A percentile compares a stretch with the other conserved stretches of the same genome.
phyloP scores from a whole-genome alignment of 2,888 invertebrate species.

The Keiferia lycopersicella region DNA sequence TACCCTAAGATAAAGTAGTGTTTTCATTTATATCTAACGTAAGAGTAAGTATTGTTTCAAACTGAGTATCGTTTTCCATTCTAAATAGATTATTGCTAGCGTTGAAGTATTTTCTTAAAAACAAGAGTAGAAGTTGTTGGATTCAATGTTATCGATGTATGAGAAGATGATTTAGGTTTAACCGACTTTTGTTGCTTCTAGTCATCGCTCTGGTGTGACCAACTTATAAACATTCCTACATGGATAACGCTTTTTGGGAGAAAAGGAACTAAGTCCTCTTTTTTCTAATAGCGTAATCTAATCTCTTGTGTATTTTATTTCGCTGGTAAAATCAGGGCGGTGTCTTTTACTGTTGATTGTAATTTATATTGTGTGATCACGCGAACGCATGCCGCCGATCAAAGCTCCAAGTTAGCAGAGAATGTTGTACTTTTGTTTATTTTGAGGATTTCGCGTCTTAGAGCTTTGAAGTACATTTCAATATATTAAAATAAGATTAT shows the following conservation, averaged over 20 bases:
- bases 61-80: conserved; percentile 32
- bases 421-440: not conserved
- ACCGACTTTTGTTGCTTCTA: conserved; percentile 9
- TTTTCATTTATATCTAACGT: conserved; percentile 45
- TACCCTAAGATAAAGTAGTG: conserved; percentile 46
- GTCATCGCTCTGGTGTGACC: not conserved
- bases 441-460: not conserved
- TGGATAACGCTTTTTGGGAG: not conserved
- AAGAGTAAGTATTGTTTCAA: conserved; percentile 33
- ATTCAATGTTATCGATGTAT: conserved; percentile 36
- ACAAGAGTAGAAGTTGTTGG: conserved; percentile 32
- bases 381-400: conserved; percentile 4
- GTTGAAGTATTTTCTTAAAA: conserved; percentile 27
- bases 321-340: not conserved
- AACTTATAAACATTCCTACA: not conserved
- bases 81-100: conserved; percentile 33
- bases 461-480: not conserved
- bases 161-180: conserved; percentile 33
- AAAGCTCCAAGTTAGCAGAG: not conserved
- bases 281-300: not conserved
- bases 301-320: not conserved
- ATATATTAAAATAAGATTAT: not conserved
- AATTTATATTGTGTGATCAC: conserved; percentile 32
- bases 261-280: not conserved
- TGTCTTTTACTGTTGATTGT: conserved; percentile 22